A percentile compares a stretch with the other conserved stretches of the same genome.
Conservation (phyloP, 2,113 vertebrate species). For the Zosterops hypoxanthus region DNA sequence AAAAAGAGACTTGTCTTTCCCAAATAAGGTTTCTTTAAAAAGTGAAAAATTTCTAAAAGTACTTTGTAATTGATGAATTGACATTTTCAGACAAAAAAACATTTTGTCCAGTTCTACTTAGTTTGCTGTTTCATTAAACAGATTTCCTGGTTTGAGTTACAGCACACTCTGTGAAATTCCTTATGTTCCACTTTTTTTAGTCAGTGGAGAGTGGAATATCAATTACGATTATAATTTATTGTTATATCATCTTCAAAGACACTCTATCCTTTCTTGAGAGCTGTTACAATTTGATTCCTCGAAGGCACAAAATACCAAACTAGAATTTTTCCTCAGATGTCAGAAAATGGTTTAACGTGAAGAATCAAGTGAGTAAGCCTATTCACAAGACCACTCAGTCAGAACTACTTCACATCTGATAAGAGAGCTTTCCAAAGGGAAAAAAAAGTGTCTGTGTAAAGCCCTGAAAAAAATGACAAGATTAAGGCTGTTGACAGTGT, state of each 20-base stretch:
- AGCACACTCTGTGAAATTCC: neutral
- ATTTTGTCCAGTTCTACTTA: neutral
- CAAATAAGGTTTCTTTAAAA: neutral
- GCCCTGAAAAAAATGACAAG: neutral
- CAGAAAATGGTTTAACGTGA: neutral
- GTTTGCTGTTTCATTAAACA: neutral
- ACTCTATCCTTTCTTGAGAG: neutral
- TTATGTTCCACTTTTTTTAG: neutral
- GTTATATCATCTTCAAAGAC: constrained; percentile 14
- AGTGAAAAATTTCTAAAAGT: neutral
- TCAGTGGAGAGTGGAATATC: neutral
- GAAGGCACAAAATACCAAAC: neutral
- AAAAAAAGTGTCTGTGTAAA: neutral
- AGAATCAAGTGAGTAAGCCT: neutral
- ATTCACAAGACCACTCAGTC: neutral
- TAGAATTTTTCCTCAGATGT: neutral
- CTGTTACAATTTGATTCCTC: neutral
- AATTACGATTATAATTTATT: neutral
- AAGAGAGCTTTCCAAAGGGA: neutral
- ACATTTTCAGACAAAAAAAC: neutral
- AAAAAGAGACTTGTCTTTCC: neutral
- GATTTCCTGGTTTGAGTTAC: neutral
- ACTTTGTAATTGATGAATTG: neutral
- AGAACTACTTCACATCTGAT: neutral
- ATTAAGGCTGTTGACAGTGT: neutral